Evolutionary conservation across 2,888 invertebrate genomes (phyloP).

Genomic region (Alcis repandata): DNA sequence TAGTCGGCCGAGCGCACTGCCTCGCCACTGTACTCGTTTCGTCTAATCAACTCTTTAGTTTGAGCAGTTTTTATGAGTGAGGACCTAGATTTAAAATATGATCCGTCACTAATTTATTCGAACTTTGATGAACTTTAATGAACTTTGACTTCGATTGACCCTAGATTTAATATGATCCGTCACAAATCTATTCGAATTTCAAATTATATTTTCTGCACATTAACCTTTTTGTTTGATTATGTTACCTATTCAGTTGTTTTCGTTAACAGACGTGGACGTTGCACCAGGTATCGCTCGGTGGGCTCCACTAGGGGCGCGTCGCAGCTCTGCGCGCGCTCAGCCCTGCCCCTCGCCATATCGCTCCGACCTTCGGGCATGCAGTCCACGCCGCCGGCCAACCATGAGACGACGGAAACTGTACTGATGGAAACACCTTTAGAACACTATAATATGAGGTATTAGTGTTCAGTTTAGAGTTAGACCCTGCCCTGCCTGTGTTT

Average conservation of each 20-base stretch:
- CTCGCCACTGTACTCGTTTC: too few relatives aligned
- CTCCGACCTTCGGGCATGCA: slow-evolving; percentile 88
- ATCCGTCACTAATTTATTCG: too few relatives aligned
- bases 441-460: slow-evolving; percentile 47
- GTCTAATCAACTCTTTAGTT: too few relatives aligned
- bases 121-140: too few relatives aligned
- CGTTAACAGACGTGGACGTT: slow-evolving; percentile 88
- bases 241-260: slow-evolving; percentile 21
- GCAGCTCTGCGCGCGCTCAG: slow-evolving; percentile 90
- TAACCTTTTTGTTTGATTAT: slow-evolving; percentile 27
- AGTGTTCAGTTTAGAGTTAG: background rate
- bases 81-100: too few relatives aligned
- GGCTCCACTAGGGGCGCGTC: slow-evolving; percentile 90
- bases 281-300: slow-evolving; percentile 90
- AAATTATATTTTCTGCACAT: background rate
- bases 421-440: slow-evolving; percentile 38
- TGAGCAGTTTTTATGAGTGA: too few relatives aligned
- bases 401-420: slow-evolving; percentile 47
- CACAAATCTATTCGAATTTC: background rate
- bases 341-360: slow-evolving; percentile 91
- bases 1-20: too few relatives aligned
- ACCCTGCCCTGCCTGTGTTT: background rate
- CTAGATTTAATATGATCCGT: too few relatives aligned
- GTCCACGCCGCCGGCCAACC: slow-evolving; percentile 60
- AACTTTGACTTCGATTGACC: too few relatives aligned